These are phyloP conservation scores for Psilopsiagon aymara DNA, from an alignment of 2,113 vertebrate species.

Conservation along the genomic window DNA sequence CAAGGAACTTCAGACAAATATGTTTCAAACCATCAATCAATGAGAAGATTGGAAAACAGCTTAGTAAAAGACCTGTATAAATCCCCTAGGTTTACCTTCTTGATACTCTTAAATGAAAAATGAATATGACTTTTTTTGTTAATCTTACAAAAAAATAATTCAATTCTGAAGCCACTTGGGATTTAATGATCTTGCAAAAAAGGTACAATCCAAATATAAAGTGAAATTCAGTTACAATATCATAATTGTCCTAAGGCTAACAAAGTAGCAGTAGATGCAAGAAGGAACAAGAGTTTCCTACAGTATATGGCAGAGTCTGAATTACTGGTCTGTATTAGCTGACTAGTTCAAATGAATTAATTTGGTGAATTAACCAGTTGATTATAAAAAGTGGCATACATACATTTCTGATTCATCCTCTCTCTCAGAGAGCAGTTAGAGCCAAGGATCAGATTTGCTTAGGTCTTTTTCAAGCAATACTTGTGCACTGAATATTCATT, in stretches of 20 bases:
- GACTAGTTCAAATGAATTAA: not conserved
- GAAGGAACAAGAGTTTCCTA: not conserved
- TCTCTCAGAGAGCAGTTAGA: not conserved
- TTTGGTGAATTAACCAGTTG: not conserved
- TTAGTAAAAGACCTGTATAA: not conserved
- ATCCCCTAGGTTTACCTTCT: not conserved
- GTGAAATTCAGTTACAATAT: not conserved
- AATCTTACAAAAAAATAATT: not conserved
- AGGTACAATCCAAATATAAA: not conserved
- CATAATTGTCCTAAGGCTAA: not conserved
- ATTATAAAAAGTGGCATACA: not conserved
- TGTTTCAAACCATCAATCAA: conserved; percentile 2
- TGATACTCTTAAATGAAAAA: not conserved
- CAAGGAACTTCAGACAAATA: not conserved
- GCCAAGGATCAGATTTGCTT: not conserved
- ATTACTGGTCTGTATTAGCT: not conserved
- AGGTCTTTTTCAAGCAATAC: not conserved
- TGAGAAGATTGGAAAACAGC: not conserved
- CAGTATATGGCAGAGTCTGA: not conserved
- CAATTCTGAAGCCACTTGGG: not conserved
- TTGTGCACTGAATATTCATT: not conserved
- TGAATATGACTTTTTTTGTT: not conserved
- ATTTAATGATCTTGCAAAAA: not conserved
- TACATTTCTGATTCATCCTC: not conserved
- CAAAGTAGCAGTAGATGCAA: not conserved